Percentiles rank a stretch among this genome's conserved stretches.
Conservation (phyloP, 1,140 invertebrate genomes). For the Calephelis nemesis region DNA sequence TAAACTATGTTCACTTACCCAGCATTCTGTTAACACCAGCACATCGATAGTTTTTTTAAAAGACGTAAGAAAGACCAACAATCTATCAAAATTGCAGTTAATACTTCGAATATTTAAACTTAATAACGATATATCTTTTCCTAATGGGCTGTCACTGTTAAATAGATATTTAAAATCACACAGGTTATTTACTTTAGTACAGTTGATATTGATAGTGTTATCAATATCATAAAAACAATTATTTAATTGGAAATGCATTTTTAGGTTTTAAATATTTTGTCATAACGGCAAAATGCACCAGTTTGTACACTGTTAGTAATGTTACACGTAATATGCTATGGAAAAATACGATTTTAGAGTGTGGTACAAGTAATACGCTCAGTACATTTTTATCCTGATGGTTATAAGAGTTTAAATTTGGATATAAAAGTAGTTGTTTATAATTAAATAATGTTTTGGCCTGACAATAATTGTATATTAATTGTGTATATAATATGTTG, state of each 20-base stretch:
- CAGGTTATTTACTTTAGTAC: neutral
- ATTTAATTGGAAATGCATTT: constrained; percentile 2
- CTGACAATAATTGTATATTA: too few relatives aligned
- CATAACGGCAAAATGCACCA: neutral
- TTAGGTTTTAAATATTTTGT: neutral
- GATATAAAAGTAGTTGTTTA: too few relatives aligned
- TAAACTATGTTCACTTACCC: neutral
- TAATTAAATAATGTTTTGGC: too few relatives aligned
- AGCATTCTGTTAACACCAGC: neutral
- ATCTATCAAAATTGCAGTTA: neutral
- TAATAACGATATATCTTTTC: neutral
- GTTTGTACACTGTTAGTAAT: too few relatives aligned
- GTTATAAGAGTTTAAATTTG: too few relatives aligned
- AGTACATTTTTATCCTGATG: too few relatives aligned
- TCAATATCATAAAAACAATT: constrained; percentile 1
- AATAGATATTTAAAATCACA: neutral
- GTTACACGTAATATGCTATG: too few relatives aligned
- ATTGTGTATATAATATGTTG: too few relatives aligned
- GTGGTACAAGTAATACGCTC: neutral
- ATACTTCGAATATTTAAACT: neutral
- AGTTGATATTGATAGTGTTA: neutral
- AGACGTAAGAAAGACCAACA: neutral
- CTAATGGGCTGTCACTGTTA: neutral
- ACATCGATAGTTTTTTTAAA: neutral
- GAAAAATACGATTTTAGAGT: neutral